phyloP scores from a whole-genome alignment of 2,888 invertebrate species.

The Poecilus cupreus region DNA sequence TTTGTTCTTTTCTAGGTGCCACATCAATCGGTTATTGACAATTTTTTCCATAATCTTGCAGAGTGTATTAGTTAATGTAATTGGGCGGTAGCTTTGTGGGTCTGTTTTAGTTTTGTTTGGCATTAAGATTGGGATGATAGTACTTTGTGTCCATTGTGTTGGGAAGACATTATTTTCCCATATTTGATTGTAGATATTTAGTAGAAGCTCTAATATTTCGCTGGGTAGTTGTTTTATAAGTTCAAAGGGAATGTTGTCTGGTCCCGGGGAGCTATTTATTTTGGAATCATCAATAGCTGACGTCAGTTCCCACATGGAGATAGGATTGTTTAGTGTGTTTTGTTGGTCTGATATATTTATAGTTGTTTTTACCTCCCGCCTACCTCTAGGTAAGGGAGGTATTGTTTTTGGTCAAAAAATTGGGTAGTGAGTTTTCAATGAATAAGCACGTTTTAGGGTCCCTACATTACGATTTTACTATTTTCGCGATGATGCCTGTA shows the following conservation, averaged over 20 bases:
- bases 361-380: no score
- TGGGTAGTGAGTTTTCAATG: no score
- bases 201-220: neutral
- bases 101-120: neutral
- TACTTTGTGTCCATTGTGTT: conserved; percentile 14
- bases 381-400: no score
- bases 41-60: neutral
- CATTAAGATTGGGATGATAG: conserved; percentile 14
- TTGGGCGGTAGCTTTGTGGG: neutral
- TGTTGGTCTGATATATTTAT: neutral
- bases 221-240: conserved; percentile 21
- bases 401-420: no score
- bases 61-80: conserved; percentile 1
- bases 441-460: no score
- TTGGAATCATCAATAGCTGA: neutral
- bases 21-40: neutral
- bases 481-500: no score
- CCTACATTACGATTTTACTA: no score
- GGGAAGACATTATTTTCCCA: neutral
- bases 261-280: neutral
- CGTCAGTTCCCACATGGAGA: neutral
- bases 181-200: conserved; percentile 21
- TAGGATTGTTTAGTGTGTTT: neutral
- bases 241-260: conserved; percentile 1
- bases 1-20: neutral